Evolutionary conservation across 2,888 invertebrate species (phyloP), one percentile per base, ranked within the genome.

Genomic region (Cactoblastis cactorum): DNA sequence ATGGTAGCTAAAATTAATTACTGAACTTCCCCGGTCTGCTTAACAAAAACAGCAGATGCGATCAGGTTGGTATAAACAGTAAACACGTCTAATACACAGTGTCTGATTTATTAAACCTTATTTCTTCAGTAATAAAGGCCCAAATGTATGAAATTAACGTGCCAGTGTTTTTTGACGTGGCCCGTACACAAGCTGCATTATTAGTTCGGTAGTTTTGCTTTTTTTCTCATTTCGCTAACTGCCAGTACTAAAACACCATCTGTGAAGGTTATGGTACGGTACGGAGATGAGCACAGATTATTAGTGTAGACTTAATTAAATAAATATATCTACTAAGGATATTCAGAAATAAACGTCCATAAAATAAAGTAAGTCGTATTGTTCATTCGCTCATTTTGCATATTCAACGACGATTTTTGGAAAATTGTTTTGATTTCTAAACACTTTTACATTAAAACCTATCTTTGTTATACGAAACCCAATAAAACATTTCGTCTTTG

Each of bases 1-100:
- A 69, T 74, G 80, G 78, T 77, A 79, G 80, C 79, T 67, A 64
- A 80, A 77, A 73, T 78, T 85, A 86, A 88, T 87, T 85, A 84
- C 75, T 67, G 57, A 63, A 72, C 71, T 76, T 77, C 74, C 71
- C 69, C 67, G 75, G 71, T 74, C 73, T 65, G 75, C 65, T 77
- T 73, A 76, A 82, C 79, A 85, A 86, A 85, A 87, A 84, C 83
- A 83, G 81, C 84, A 87, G 83, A 83, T 85, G 85, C 64, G 72
- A 62, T 63, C 63, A 65, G 67, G 63, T 68, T 62, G 64, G 67
- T 67, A 71, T 65, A 67, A 67, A 80, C 78, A 79, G 71, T 65
- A 67, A 67, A 80, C 78, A 79, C 76, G 83, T 77, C 76, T 77
- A 79, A 77, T 84, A 84, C 84, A 83, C 80, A 80, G 77, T 76